A percentile compares a stretch with the other conserved stretches of the same genome.
Conservation (phyloP, 2,888 invertebrate species). For the Lepidochitona cinerea region DNA sequence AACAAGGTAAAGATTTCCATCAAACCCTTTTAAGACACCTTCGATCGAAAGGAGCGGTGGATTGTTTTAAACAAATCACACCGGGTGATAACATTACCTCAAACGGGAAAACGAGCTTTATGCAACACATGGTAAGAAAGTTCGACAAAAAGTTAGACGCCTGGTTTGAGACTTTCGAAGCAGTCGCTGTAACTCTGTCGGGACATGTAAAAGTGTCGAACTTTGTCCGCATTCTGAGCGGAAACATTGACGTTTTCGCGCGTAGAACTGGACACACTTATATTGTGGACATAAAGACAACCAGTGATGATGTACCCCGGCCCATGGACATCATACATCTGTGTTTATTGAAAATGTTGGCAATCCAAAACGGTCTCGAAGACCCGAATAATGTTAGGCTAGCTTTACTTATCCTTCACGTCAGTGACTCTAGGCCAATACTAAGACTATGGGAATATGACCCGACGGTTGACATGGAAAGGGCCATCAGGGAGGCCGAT, state of each 20-base stretch:
- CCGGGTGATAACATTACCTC: not conserved
- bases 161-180: slow-evolving; percentile 56
- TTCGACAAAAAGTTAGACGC: slow-evolving; percentile 52
- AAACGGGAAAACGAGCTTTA: slow-evolving; percentile 24
- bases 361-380: slow-evolving; percentile 55
- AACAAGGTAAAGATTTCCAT: slow-evolving; percentile 52
- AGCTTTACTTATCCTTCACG: slow-evolving; percentile 48
- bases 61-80: slow-evolving; percentile 40
- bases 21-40: slow-evolving; percentile 42
- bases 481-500: slow-evolving; percentile 48
- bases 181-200: slow-evolving; percentile 50
- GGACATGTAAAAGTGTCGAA: slow-evolving; percentile 59
- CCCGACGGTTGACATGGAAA: slow-evolving; percentile 53
- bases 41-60: slow-evolving; percentile 47
- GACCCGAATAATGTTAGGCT: slow-evolving; percentile 40
- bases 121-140: slow-evolving; percentile 46
- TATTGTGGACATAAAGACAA: slow-evolving; percentile 51
- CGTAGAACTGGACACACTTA: slow-evolving; percentile 41
- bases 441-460: slow-evolving; percentile 53
- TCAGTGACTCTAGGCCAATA: slow-evolving; percentile 50
- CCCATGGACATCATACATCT: slow-evolving; percentile 57
- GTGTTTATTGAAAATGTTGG: slow-evolving; percentile 51
- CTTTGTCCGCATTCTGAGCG: slow-evolving; percentile 51
- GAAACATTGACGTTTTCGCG: slow-evolving; percentile 48
- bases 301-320: slow-evolving; percentile 51